Conservation (phyloP, 2,888 invertebrate genomes). For the Mystacides longicornis region DNA sequence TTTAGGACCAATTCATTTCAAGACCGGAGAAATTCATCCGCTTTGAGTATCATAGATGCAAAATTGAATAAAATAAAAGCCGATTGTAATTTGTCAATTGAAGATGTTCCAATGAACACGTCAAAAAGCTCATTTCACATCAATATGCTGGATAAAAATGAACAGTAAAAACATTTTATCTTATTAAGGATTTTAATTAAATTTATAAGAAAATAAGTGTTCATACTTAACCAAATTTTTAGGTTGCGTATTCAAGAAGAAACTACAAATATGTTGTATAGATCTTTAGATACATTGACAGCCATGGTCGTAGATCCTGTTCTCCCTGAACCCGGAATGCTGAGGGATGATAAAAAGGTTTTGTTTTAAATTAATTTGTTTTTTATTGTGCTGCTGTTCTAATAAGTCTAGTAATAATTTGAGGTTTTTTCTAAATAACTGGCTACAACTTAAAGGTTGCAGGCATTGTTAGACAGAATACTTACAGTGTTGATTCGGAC, state of each 20-base stretch:
- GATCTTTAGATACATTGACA: slow-evolving; percentile 43
- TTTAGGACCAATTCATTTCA: background rate
- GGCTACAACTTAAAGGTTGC: background rate
- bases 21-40: slow-evolving; percentile 3
- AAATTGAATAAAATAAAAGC: slow-evolving; percentile 9
- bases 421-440: background rate
- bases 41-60: slow-evolving; percentile 7
- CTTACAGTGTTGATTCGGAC: slow-evolving; percentile 14
- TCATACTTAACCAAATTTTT: background rate
- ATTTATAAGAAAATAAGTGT: background rate
- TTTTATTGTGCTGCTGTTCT: background rate
- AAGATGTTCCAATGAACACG: background rate
- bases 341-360: slow-evolving; percentile 16
- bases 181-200: background rate
- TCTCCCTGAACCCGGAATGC: slow-evolving; percentile 34
- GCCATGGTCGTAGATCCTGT: slow-evolving; percentile 28
- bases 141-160: background rate
- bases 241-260: slow-evolving; percentile 30
- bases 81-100: slow-evolving; percentile 1
- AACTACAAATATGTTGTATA: slow-evolving; percentile 41
- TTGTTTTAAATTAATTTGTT: slow-evolving; percentile 3
- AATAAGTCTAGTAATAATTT: background rate
- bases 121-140: slow-evolving; percentile 15
- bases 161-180: background rate
- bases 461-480: slow-evolving; percentile 19